A percentile compares a stretch with the other conserved stretches of the same genome.
These are phyloP conservation scores for Saxidomus purpurata DNA, from an alignment of 1,140 invertebrate genomes.

Conservation along the genomic window DNA sequence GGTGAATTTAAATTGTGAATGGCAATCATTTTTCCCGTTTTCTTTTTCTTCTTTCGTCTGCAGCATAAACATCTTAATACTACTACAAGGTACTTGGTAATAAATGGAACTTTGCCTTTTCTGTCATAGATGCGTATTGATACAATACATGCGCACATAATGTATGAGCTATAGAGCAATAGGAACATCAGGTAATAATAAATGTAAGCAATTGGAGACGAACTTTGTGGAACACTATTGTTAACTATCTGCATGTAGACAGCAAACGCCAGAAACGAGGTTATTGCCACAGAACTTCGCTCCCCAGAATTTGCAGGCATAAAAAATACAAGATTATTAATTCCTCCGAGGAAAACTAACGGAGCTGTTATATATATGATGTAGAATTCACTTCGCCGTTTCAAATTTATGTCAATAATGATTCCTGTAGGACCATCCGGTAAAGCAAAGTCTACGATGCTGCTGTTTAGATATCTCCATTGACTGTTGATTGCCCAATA, in stretches of 20 bases:
- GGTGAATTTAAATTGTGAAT: neutral
- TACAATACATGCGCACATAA: conserved; percentile 11
- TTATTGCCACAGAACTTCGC: conserved; percentile 88
- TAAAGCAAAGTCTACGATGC: neutral
- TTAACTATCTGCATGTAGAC: conserved; percentile 88
- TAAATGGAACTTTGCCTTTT: neutral
- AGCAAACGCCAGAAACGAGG: conserved; percentile 88
- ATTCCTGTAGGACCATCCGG: neutral
- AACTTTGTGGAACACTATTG: conserved; percentile 88
- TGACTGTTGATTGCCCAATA: conserved; percentile 17
- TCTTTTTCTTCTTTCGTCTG: neutral
- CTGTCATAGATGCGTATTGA: conserved; percentile 38
- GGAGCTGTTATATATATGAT: conserved; percentile 88
- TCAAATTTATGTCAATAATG: neutral
- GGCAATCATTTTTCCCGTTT: neutral
- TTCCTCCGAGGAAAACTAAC: conserved; percentile 88
- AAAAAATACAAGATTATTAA: conserved; percentile 88
- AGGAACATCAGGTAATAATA: conserved; percentile 61
- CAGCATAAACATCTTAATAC: neutral
- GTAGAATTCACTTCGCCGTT: conserved; percentile 80
- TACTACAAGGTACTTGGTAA: neutral
- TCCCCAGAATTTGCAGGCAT: conserved; percentile 88
- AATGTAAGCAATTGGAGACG: conserved; percentile 86
- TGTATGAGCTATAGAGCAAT: conserved; percentile 27
- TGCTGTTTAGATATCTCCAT: conserved; percentile 10